A percentile compares a stretch with the other conserved stretches of the same genome.
Conservation (phyloP, 2,113 vertebrate species). For the Lycocorax pyrrhopterus region DNA sequence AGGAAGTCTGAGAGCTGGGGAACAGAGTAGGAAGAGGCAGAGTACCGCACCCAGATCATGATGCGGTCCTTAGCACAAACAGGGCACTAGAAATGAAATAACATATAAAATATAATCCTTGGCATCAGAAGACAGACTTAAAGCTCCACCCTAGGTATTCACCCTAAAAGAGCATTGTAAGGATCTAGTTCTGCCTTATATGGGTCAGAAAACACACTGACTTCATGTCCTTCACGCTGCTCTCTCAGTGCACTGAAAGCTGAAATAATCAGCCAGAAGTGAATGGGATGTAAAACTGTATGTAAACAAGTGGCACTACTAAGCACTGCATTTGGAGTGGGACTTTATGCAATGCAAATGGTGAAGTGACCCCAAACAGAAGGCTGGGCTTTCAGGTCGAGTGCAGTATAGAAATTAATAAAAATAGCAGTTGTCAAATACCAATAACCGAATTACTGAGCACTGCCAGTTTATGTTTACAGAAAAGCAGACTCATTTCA, state of each 20-base stretch:
- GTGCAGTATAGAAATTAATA: background rate
- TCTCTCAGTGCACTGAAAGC: background rate
- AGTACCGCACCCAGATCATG: background rate
- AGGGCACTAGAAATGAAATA: background rate
- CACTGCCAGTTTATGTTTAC: background rate
- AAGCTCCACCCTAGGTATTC: background rate
- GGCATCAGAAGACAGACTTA: background rate
- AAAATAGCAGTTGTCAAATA: background rate
- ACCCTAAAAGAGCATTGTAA: background rate
- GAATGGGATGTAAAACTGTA: background rate
- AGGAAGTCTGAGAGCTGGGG: background rate
- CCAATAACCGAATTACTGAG: background rate
- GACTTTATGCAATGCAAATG: background rate
- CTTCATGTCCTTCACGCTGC: background rate
- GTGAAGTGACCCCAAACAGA: background rate
- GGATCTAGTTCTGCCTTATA: background rate
- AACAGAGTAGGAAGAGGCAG: background rate
- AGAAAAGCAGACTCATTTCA: background rate
- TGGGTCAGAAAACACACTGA: background rate
- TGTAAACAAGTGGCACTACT: background rate
- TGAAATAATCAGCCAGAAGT: background rate
- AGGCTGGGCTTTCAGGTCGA: background rate
- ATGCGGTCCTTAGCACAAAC: background rate
- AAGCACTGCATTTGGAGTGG: background rate
- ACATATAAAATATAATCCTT: background rate